Conservation (phyloP, 2,113 vertebrate genomes). For the Gopherus evgoodei region DNA sequence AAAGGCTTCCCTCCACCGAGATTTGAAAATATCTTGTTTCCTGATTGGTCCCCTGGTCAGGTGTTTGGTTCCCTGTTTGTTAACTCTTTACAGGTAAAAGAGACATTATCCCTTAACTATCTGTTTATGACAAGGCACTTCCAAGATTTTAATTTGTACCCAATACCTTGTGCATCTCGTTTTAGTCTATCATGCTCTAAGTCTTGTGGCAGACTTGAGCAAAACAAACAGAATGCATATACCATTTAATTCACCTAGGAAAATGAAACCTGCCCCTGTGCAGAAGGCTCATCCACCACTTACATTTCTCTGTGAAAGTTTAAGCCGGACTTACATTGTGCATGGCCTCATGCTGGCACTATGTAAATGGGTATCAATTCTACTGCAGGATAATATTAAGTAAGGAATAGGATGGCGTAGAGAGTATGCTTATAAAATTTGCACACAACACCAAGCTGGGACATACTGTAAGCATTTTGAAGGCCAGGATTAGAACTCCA, state of each 20-base stretch:
- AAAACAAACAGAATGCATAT: background rate
- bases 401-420: background rate
- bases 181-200: background rate
- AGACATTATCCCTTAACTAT: too few species aligned
- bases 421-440: background rate
- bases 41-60: too few species aligned
- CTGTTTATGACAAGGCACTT: background rate
- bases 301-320: background rate
- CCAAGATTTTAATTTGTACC: constrained; percentile 5
- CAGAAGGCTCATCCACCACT: background rate
- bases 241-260: background rate
- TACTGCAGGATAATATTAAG: background rate
- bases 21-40: too few species aligned
- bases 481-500: background rate
- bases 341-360: background rate
- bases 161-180: background rate
- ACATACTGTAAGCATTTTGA: background rate
- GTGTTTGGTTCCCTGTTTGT: too few species aligned
- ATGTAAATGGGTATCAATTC: background rate
- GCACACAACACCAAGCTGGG: background rate
- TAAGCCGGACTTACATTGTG: background rate
- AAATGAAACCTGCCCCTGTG: background rate
- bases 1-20: too few species aligned
- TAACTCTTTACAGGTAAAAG: too few species aligned
- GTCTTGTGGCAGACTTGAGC: background rate